A percentile compares a stretch with the other conserved stretches of the same genome.
phyloP scores from a whole-genome alignment of 2,888 invertebrate genomes.

The Drymonia ruficornis region DNA sequence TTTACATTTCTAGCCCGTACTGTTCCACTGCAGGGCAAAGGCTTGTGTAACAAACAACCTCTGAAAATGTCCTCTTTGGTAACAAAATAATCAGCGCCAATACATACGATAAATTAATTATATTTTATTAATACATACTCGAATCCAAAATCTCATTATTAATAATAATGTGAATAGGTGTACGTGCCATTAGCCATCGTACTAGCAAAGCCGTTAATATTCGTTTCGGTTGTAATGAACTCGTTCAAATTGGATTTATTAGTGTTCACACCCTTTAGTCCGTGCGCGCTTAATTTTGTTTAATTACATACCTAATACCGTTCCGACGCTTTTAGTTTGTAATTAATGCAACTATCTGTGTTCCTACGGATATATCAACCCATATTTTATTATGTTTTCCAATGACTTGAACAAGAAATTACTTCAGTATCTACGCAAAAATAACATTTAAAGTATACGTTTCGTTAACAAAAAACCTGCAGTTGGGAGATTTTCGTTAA shows the following conservation, averaged over 20 bases:
- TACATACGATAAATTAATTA: too few relatives aligned
- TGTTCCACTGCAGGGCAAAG: too few relatives aligned
- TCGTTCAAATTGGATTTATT: conserved; percentile 26
- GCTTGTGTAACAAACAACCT: too few relatives aligned
- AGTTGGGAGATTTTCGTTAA: too few relatives aligned
- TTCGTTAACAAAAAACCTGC: too few relatives aligned
- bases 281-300: conserved; percentile 14
- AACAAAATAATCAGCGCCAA: neutral
- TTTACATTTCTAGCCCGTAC: too few relatives aligned
- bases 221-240: conserved; percentile 19
- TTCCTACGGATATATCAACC: neutral
- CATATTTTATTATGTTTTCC: too few relatives aligned
- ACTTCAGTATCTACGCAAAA: too few relatives aligned
- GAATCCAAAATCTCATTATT: neutral
- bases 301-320: conserved; percentile 3
- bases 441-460: too few relatives aligned
- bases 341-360: conserved; percentile 8
- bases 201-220: conserved; percentile 20
- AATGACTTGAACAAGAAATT: too few relatives aligned
- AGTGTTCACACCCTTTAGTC: conserved; percentile 19
- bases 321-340: neutral
- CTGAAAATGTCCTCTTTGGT: too few relatives aligned
- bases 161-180: conserved; percentile 19
- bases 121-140: too few relatives aligned
- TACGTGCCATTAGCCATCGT: conserved; percentile 20